phyloP scores from a whole-genome alignment of 2,797 vertebrate genomes.

The Mastacembelus armatus region DNA sequence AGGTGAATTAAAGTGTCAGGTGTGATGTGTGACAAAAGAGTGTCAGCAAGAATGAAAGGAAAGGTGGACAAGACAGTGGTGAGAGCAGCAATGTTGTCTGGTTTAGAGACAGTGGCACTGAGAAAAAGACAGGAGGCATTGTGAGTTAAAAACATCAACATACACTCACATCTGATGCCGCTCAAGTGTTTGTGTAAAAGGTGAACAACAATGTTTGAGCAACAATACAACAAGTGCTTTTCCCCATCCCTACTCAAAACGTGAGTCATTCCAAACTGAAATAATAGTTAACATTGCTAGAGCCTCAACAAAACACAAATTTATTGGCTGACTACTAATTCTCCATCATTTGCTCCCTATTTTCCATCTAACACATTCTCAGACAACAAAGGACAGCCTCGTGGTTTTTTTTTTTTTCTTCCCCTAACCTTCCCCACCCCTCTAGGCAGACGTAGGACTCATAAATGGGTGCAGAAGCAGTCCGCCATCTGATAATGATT shows the following conservation, averaged over 20 bases:
- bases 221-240: neutral
- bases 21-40: no score
- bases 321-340: conserved; percentile 35
- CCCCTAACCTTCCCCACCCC: neutral
- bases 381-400: conserved; percentile 77
- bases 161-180: conserved; percentile 4
- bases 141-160: no score
- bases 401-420: conserved; percentile 33
- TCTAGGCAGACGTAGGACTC: conserved; percentile 65
- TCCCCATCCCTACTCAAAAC: neutral
- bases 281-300: conserved; percentile 2
- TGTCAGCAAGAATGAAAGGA: no score
- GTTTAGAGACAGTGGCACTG: no score
- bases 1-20: no score
- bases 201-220: no score
- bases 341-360: conserved; percentile 44
- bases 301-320: conserved; percentile 32
- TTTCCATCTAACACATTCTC: conserved; percentile 66
- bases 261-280: neutral
- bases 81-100: no score
- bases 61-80: no score
- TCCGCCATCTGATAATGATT: conserved; percentile 83
- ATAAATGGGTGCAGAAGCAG: conserved; percentile 79
- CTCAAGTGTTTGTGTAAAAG: neutral
- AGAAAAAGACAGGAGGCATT: no score